Evolutionary conservation across 2,888 invertebrate species (phyloP), one percentile per base, ranked within the genome.

Genomic region (Xiphydria camelus): DNA sequence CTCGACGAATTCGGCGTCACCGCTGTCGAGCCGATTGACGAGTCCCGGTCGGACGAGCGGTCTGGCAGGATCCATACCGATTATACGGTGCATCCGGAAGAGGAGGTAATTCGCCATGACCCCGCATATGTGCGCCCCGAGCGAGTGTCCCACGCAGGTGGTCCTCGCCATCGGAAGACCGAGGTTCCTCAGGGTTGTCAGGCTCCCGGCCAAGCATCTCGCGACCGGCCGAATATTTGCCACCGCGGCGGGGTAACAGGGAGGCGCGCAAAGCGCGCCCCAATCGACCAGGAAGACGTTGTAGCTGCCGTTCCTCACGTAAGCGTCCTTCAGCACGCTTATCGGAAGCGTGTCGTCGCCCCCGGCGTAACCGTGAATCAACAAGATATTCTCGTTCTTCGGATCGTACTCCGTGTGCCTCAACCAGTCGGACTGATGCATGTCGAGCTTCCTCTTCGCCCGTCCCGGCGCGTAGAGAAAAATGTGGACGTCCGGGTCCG

Each of bases 281-380:
- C 89, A 90, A 74, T 89, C 89, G 36, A 88, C 77, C 75, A 88
- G 79, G 72, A 89, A 83, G 22, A 89, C 85, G 73, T 89, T 90
- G 77, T 87, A 89, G 45, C 83, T 83, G 2, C 87, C 87, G 62
- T 87, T 86, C 4, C 80, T 80, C 19, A 88, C 73, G 66, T 89
- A 89, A 7, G 89, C 89, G 70, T 89, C 89, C 61, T 87, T 80
- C 0, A 89, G 77, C 1, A 90, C 87, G 3, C 81, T 78, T 61
- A 88, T 87, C 0, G 89, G 89, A 29, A 89, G 69, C 0, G 83
- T 82, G 57, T 87, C 86, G 58, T 88, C 87, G 0, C 87, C 87
- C 1, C 89, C 89, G 1, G 88, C 89, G 67, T 89, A 90, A 2
- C 89, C 89, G 62, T 90, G 89, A 18, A 89, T 77, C 15, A 89